Evolutionary conservation across 2,888 invertebrate genomes (phyloP).

Genomic region (Napeogenes inachia): DNA sequence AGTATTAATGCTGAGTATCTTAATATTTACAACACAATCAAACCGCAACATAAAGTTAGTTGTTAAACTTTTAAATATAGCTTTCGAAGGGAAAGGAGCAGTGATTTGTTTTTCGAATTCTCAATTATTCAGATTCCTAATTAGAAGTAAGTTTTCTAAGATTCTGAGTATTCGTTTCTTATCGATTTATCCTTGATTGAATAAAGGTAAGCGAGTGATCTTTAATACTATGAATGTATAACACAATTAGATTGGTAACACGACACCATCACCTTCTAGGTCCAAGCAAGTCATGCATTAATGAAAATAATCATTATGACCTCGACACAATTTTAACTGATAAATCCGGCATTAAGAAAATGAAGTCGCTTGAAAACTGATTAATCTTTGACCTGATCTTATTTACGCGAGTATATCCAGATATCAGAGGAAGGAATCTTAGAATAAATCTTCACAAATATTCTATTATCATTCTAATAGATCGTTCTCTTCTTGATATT

Average conservation of each 20-base stretch:
- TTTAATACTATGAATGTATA: not conserved
- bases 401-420: not conserved
- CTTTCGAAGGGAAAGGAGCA: no score
- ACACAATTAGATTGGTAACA: conserved; percentile 28
- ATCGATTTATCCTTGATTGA: no score
- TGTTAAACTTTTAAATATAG: no score
- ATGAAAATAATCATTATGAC: conserved; percentile 56
- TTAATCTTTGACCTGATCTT: conserved; percentile 56
- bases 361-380: conserved; percentile 57
- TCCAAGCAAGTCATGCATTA: conserved; percentile 43
- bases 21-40: no score
- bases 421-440: not conserved
- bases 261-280: conserved; percentile 31
- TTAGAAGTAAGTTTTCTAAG: no score
- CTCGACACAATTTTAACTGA: conserved; percentile 46
- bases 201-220: not conserved
- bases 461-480: no score
- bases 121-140: no score
- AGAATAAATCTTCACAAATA: not conserved
- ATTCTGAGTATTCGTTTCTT: no score
- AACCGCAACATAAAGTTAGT: no score
- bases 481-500: no score
- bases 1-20: no score
- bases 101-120: no score
- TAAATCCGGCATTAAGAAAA: conserved; percentile 47